Base-by-base conservation (phyloP, 2,888 invertebrate species). In the Drosophila meridiana region DNA sequence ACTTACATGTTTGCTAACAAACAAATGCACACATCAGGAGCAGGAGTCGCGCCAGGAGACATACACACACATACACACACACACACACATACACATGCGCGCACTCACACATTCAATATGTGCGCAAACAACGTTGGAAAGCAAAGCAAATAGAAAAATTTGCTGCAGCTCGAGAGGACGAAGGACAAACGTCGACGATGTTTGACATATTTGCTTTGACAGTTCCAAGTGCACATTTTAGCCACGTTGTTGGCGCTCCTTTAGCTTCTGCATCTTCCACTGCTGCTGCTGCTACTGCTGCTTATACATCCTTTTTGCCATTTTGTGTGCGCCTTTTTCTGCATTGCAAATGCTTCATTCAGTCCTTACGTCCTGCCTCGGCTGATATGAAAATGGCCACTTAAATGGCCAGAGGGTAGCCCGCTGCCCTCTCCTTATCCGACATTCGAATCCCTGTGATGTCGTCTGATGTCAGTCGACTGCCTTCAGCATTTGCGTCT, bases 131-230 rank as follows among this genome's bases (percentile, higher is more conserved):
- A 70, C 89, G 89, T 74, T 89, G 79, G 89, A 85, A 87, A 85
- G 84, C 89, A 77, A 77, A 83, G 89, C 80, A 81, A 81, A 81
- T 76, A 81, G 83, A 81, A 82, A 82, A 81, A 72, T 82, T 73
- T 82, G 67, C 83, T 81, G 80, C 83, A 77, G 71, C 73, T 57
- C 69, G 59, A 77, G 52, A 80, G 73, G 79, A 69, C 65, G 76
- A 70, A 77, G 81, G 78, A 79, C 87, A 82, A 85, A 86, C 83
- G 82, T 76, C 78, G 87, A 80, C 85, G 80, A 83, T 87, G 87
- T 87, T 87, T 90, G 87, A 87, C 87, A 87, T 87, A 90, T 90
- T 90, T 87, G 87, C 87, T 87, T 87, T 87, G 87, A 88, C 87
- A 87, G 88, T 88, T 84, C 89, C 84, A 84, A 87, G 87, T 87